Conservation (phyloP, 2,888 invertebrate species). For the Thera obeliscata region DNA sequence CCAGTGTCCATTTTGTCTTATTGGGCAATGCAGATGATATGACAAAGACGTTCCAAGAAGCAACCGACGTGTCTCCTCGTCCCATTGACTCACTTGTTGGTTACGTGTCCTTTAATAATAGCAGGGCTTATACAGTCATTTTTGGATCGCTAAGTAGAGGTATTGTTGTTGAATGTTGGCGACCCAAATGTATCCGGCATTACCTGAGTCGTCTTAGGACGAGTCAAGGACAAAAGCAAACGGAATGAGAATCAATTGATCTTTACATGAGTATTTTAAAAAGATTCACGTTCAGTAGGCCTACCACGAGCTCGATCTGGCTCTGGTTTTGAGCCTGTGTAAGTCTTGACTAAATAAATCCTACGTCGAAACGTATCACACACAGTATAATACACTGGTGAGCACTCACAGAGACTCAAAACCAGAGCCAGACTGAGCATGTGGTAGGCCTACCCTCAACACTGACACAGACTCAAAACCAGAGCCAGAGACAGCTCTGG, state of each 20-base stretch:
- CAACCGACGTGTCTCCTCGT: constrained; percentile 63
- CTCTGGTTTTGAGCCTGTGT: too few relatives aligned
- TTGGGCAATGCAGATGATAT: constrained; percentile 80
- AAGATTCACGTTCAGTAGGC: too few relatives aligned
- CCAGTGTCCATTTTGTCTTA: constrained; percentile 70
- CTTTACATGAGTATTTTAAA: background rate
- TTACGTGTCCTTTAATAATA: constrained; percentile 76
- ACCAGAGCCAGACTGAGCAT: too few relatives aligned
- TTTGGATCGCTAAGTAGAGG: constrained; percentile 54
- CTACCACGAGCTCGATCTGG: too few relatives aligned
- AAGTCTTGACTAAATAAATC: too few relatives aligned
- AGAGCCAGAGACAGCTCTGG: too few relatives aligned
- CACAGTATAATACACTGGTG: too few relatives aligned
- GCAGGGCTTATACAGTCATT: constrained; percentile 64
- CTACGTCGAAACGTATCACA: too few relatives aligned
- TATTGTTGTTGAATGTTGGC: constrained; percentile 49
- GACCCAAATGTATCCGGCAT: constrained; percentile 8
- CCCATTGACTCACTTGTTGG: constrained; percentile 71
- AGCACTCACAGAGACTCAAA: too few relatives aligned
- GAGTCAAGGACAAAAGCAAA: constrained; percentile 1
- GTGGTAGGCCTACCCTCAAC: too few relatives aligned
- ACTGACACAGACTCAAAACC: too few relatives aligned
- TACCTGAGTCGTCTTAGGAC: constrained; percentile 3
- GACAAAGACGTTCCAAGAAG: constrained; percentile 78
- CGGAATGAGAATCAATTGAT: background rate